Evolutionary conservation across 2,797 vertebrate genomes (phyloP).

Genomic region (Trachurus trachurus): DNA sequence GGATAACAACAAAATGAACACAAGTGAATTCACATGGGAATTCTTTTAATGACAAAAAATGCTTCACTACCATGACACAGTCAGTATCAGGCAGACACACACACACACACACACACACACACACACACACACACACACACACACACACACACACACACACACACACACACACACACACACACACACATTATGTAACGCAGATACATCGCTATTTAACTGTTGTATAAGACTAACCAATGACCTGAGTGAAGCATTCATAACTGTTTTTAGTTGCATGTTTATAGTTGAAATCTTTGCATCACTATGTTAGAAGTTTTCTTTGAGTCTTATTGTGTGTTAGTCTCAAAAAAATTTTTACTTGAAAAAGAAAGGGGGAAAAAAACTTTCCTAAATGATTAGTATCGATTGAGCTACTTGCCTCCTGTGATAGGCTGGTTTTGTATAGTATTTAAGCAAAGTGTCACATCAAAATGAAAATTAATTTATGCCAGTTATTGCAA

Average conservation of each 20-base stretch:
- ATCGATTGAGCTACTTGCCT: neutral
- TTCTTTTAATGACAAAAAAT: conserved; percentile 31
- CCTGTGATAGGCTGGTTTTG: neutral
- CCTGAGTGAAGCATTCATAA: neutral
- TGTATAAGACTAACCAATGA: conserved; percentile 18
- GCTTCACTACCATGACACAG: conserved; percentile 27
- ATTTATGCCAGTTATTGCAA: too few species aligned
- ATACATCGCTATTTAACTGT: neutral
- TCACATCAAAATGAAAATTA: too few species aligned
- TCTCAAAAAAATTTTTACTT: too few species aligned
- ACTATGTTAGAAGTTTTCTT: neutral
- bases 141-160: too few species aligned
- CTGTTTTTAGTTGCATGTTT: neutral
- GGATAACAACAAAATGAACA: conserved; percentile 16
- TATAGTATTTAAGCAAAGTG: neutral
- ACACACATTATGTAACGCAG: neutral
- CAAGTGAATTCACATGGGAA: conserved; percentile 38
- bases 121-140: neutral
- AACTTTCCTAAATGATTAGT: neutral
- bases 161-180: too few species aligned
- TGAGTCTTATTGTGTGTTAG: too few species aligned
- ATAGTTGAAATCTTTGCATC: neutral
- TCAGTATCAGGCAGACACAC: neutral
- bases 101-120: too few species aligned
- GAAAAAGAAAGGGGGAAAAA: too few species aligned